These are phyloP conservation scores for Oceanodroma leucorhoa DNA, from an alignment of 2,797 vertebrate genomes.

Conservation along the genomic window DNA sequence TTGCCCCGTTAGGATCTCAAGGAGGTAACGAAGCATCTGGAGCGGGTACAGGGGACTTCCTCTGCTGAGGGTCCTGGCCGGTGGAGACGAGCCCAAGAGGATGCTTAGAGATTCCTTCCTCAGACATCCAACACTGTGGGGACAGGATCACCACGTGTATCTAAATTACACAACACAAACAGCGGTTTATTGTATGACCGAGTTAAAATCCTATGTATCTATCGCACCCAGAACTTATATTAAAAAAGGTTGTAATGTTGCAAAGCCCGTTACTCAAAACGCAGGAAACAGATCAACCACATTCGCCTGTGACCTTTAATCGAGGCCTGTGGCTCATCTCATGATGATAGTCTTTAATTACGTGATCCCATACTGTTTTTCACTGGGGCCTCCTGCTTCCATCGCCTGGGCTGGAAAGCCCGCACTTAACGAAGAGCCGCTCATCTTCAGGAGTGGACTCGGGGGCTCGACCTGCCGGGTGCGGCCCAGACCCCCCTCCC, in stretches of 20 bases:
- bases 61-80: fast-evolving
- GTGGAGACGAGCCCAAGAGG: neutral
- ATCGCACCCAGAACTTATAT: neutral
- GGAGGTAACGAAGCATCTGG: fast-evolving
- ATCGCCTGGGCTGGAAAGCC: fast-evolving
- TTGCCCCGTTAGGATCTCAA: fast-evolving
- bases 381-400: neutral
- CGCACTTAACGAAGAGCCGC: fast-evolving
- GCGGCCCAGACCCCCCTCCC: neutral
- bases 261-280: neutral
- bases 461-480: neutral
- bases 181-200: fast-evolving
- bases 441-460: fast-evolving
- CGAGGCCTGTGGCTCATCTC: neutral
- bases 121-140: neutral
- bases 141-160: fast-evolving
- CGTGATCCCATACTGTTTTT: neutral
- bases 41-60: fast-evolving
- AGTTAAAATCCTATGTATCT: neutral
- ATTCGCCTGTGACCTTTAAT: neutral
- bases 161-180: neutral
- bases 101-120: neutral
- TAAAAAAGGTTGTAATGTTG: fast-evolving
- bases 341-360: neutral
- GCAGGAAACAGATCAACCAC: fast-evolving